Conservation (phyloP, 2,888 invertebrate species). For the Neelides folsomi region DNA sequence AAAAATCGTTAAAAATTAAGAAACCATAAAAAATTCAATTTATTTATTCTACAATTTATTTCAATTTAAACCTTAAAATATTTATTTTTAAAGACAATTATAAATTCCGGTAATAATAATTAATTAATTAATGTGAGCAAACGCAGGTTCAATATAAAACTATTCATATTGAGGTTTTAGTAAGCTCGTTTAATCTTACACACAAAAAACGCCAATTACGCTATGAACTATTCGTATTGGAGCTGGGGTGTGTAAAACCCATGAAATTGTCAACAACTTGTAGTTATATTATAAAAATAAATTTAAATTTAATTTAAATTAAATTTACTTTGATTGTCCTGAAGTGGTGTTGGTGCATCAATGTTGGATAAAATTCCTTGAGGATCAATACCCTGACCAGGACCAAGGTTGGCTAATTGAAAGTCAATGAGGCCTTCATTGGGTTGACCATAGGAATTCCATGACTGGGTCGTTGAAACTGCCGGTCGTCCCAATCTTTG, state of each 20-base stretch:
- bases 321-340: conserved; percentile 26
- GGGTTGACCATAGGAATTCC: conserved; percentile 2
- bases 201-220: too few species aligned
- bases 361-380: conserved; percentile 13
- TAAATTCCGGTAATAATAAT: too few species aligned
- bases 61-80: too few species aligned
- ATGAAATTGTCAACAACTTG: too few species aligned
- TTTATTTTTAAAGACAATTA: too few species aligned
- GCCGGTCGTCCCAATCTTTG: neutral
- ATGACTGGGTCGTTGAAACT: neutral
- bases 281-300: too few species aligned
- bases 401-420: conserved; percentile 14
- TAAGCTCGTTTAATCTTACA: too few species aligned
- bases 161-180: too few species aligned
- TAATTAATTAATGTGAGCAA: neutral
- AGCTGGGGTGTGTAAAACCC: neutral
- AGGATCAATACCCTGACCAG: conserved; percentile 17
- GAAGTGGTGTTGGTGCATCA: conserved; percentile 5
- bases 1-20: too few species aligned
- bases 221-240: neutral
- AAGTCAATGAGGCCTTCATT: conserved; percentile 4
- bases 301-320: too few species aligned
- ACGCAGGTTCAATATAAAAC: neutral
- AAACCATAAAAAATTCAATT: too few species aligned
- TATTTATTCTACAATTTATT: too few species aligned